Evolutionary conservation across 2,797 vertebrate species (phyloP).

Genomic region (Myotis daubentonii): DNA sequence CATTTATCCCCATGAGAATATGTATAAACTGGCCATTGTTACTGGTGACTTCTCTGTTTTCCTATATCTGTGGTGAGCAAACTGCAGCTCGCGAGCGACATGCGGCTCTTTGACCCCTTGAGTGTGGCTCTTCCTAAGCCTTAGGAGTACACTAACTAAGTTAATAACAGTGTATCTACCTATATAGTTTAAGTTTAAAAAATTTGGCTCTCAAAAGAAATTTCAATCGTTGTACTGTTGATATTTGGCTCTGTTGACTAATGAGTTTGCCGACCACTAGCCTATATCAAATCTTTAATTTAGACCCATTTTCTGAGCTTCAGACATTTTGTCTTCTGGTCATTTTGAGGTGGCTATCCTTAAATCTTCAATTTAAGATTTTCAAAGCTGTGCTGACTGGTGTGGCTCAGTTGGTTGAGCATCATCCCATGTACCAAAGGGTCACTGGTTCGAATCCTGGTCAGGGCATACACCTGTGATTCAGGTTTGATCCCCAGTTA

Average conservation of each 20-base stretch:
- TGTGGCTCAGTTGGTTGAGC: background rate
- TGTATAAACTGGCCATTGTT: background rate
- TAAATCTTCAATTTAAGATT: constrained; percentile 6
- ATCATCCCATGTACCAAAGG: background rate
- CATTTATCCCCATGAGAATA: background rate
- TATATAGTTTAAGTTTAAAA: too few species aligned
- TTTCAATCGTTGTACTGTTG: too few species aligned
- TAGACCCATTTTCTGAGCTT: background rate
- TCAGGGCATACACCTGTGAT: background rate
- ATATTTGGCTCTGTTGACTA: too few species aligned
- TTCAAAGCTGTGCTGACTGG: background rate
- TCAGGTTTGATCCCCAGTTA: background rate
- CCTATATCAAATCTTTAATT: background rate
- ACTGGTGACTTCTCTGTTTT: background rate
- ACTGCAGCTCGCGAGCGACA: too few species aligned
- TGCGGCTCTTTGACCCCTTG: too few species aligned
- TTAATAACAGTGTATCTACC: too few species aligned
- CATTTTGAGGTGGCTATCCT: background rate
- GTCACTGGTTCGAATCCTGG: background rate
- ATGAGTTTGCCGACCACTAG: too few species aligned
- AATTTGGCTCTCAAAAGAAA: too few species aligned
- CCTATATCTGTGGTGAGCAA: background rate
- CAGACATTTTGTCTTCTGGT: background rate
- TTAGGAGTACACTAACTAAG: too few species aligned
- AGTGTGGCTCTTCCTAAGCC: too few species aligned